A percentile compares a stretch with the other conserved stretches of the same genome.
phyloP scores from a whole-genome alignment of 1,140 invertebrate genomes.

The Adoxophyes honmai region DNA sequence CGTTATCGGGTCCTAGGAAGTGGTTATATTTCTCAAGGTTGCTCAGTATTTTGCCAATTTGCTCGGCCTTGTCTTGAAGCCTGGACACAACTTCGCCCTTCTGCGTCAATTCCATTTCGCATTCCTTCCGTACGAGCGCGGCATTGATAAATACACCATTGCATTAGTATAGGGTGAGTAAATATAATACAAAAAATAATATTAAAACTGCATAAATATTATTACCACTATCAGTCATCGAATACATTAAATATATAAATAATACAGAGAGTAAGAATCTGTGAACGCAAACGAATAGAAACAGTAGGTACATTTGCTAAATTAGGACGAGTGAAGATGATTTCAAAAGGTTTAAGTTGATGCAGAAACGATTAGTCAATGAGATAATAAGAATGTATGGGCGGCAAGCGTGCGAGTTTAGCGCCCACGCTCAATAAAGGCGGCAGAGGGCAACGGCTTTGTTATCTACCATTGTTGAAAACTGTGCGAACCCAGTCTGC shows the following conservation, averaged over 20 bases:
- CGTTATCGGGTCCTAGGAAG: slow-evolving; percentile 80
- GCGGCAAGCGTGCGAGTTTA: slow-evolving; percentile 27
- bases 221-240: not conserved
- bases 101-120: slow-evolving; percentile 93
- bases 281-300: slow-evolving; percentile 6
- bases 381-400: slow-evolving; percentile 30
- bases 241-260: slow-evolving; percentile 17
- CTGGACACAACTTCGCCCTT: slow-evolving; percentile 94
- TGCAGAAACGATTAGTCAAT: slow-evolving; percentile 19
- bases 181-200: slow-evolving; percentile 24
- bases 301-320: slow-evolving; percentile 4
- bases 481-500: not conserved
- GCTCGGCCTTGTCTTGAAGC: slow-evolving; percentile 92
- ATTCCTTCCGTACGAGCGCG: slow-evolving; percentile 84
- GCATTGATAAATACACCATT: slow-evolving; percentile 67
- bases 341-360: slow-evolving; percentile 1
- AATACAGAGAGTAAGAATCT: slow-evolving; percentile 16
- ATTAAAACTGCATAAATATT: slow-evolving; percentile 12
- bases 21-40: slow-evolving; percentile 92
- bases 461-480: slow-evolving; percentile 23
- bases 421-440: slow-evolving; percentile 38
- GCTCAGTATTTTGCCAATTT: slow-evolving; percentile 93
- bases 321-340: not conserved
- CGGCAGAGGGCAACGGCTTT: slow-evolving; percentile 34
- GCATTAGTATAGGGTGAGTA: slow-evolving; percentile 54